phyloP scores from a whole-genome alignment of 2,113 vertebrate species.

The Himantopus leucocephalus region DNA sequence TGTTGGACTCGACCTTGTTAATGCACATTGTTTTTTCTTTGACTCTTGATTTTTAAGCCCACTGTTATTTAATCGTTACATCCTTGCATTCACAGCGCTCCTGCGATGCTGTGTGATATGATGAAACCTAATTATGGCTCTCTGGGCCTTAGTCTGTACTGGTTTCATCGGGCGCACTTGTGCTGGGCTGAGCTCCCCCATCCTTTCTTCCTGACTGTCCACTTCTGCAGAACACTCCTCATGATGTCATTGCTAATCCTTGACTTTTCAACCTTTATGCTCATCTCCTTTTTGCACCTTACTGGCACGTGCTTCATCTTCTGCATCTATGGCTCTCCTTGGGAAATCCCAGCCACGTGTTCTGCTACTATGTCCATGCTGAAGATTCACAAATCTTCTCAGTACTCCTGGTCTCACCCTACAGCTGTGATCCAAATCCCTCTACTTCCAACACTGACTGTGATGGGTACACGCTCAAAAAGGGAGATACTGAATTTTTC shows the following conservation, averaged over 20 bases:
- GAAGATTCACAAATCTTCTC: not conserved
- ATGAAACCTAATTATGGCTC: not conserved
- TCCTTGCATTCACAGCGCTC: not conserved
- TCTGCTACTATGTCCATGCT: not conserved
- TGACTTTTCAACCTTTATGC: not conserved
- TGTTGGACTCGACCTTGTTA: not conserved
- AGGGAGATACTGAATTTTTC: not conserved
- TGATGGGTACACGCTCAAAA: not conserved
- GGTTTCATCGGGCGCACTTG: not conserved
- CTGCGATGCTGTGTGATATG: not conserved
- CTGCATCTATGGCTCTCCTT: not conserved
- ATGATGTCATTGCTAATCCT: not conserved
- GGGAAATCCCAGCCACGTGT: not conserved
- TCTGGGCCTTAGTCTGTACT: not conserved
- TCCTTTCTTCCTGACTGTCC: not conserved
- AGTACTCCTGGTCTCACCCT: not conserved
- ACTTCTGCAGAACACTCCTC: not conserved
- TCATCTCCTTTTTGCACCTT: not conserved
- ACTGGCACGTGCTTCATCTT: not conserved
- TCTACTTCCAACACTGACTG: not conserved
- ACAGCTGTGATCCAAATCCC: not conserved
- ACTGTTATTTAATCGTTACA: not conserved
- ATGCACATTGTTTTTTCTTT: not conserved
- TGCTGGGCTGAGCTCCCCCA: not conserved
- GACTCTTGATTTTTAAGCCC: not conserved